These are phyloP conservation scores for Stegastes partitus DNA, from an alignment of 2,113 vertebrate genomes.

Conservation along the genomic window DNA sequence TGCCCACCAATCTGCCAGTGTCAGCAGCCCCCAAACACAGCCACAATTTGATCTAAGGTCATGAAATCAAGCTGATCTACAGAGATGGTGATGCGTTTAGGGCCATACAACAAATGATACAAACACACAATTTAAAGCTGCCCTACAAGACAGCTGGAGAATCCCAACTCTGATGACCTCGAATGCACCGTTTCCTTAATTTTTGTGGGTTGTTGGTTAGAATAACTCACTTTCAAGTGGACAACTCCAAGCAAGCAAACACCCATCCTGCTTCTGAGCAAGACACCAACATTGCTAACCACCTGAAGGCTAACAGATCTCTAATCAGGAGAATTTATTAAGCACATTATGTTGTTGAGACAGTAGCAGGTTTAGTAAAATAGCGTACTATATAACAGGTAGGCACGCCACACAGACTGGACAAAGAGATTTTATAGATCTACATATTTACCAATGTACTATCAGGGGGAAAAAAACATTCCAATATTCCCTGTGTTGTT, in stretches of 20 bases:
- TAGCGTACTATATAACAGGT: too few relatives aligned
- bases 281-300: too few relatives aligned
- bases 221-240: too few relatives aligned
- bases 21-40: constrained; percentile 41
- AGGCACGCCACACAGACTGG: background rate
- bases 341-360: too few relatives aligned
- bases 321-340: too few relatives aligned
- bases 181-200: too few relatives aligned
- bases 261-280: too few relatives aligned
- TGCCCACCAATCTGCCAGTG: constrained; percentile 75
- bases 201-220: too few relatives aligned
- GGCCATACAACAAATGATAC: background rate
- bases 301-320: too few relatives aligned
- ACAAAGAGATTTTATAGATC: constrained; percentile 3
- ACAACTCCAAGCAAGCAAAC: too few relatives aligned
- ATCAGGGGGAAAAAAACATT: background rate
- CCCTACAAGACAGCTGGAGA: background rate
- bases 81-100: background rate
- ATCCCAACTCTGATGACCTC: background rate
- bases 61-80: background rate
- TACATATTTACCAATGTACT: constrained; percentile 17
- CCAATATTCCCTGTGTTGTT: constrained; percentile 26
- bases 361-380: too few relatives aligned
- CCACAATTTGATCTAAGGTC: constrained; percentile 42
- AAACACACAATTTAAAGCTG: background rate